phyloP scores from a whole-genome alignment of 64 coral and sea anemone species.

The Pachyseris speciosa region DNA sequence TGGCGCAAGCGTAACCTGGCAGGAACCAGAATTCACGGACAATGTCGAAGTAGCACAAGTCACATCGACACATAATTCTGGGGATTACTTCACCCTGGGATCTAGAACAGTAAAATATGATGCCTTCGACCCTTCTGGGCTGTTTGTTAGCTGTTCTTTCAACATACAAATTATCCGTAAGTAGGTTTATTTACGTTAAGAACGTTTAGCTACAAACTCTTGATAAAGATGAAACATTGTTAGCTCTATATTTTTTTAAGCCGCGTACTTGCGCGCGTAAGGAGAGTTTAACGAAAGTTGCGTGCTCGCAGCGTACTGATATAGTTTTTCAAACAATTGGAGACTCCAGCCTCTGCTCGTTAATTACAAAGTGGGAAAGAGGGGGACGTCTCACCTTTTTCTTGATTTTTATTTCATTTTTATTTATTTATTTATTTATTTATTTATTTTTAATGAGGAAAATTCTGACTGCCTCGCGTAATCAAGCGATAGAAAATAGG shows the following conservation, averaged over 20 bases:
- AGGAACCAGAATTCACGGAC: constrained; percentile 42
- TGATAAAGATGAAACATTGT: neutral
- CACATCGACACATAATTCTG: constrained; percentile 13
- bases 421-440: no score
- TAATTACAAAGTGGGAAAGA: no score
- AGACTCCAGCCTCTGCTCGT: no score
- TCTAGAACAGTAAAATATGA: constrained; percentile 4
- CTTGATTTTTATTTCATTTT: no score
- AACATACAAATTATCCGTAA: constrained; percentile 15
- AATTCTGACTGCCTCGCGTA: no score
- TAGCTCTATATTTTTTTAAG: neutral
- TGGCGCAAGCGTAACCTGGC: neutral
- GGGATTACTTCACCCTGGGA: constrained; percentile 8
- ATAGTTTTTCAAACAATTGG: no score
- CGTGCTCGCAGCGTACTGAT: no score
- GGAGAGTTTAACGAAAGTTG: no score
- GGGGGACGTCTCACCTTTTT: no score
- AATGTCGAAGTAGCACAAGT: constrained; percentile 41
- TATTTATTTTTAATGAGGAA: no score
- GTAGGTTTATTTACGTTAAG: neutral
- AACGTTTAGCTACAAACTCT: neutral
- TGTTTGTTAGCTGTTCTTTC: constrained; percentile 12
- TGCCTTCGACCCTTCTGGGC: constrained; percentile 13
- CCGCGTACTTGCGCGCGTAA: no score
- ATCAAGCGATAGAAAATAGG: no score